Conservation (phyloP, 2,888 invertebrate genomes). For the Synergus japonicus region DNA sequence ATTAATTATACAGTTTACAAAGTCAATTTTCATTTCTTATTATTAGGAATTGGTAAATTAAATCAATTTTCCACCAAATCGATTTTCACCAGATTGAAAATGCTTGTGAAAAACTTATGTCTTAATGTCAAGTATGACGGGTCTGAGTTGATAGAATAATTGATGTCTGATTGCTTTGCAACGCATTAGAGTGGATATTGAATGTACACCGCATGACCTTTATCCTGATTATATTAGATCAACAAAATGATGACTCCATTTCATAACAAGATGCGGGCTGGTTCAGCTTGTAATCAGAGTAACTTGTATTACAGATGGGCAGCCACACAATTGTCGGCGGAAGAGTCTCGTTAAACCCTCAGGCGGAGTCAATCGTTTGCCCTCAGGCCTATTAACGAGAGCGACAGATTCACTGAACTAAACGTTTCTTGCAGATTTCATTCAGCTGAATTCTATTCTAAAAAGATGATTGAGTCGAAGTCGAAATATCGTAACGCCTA, state of each 20-base stretch:
- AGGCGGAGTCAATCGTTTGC: constrained; percentile 58
- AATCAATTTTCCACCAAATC: too few species aligned
- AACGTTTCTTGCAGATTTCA: constrained; percentile 4
- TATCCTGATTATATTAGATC: constrained; percentile 61
- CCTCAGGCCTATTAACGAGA: constrained; percentile 45
- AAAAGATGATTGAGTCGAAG: too few species aligned
- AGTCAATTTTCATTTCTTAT: neutral
- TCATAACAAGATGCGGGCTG: constrained; percentile 65
- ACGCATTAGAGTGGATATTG: neutral
- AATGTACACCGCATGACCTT: constrained; percentile 47
- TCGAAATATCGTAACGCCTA: too few species aligned
- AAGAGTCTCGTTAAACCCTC: constrained; percentile 74
- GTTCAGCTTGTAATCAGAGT: constrained; percentile 63
- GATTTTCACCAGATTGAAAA: too few species aligned
- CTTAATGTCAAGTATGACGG: neutral
- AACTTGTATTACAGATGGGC: constrained; percentile 63
- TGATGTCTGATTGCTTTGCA: constrained; percentile 4
- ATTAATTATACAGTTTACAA: neutral
- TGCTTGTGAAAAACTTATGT: neutral
- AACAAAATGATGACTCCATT: constrained; percentile 65
- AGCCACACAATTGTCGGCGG: constrained; percentile 72
- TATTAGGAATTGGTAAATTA: neutral
- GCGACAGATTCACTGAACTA: neutral
- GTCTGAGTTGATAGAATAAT: neutral
- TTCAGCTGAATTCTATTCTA: too few species aligned